Evolutionary conservation across 2,888 invertebrate species (phyloP), one percentile per base, ranked within the genome.

Genomic region (Dendrolimus pini): DNA sequence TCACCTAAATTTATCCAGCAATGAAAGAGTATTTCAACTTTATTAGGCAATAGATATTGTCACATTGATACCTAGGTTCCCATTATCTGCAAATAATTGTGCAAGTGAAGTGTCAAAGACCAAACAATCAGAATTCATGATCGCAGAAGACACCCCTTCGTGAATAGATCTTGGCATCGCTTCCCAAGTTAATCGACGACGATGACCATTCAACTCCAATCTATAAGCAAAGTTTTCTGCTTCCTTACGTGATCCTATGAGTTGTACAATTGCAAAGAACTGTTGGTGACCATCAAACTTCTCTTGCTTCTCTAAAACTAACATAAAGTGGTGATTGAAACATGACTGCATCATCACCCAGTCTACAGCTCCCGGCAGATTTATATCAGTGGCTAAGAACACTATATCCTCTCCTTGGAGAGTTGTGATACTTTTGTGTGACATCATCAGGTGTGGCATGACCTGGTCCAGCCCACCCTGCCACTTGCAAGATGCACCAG

Each of bases 301-400:
- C 77, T 98, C 98, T 87, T 98, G 98, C 82, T 99, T 99, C 82
- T 99, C 99, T 56, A 99, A 93, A 52, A 99, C 99, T 67, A 99
- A 93, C 99, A 99, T 99, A 79, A 99, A 99, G 85, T 99, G 98
- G 80, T 98, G 98, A 59, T 98, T 98, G 83, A 99, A 99, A 86
- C 99, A 99, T 41, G 98, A 98, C 89, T 99, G 99, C 99, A 99
- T 99, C 99, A 99, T 99, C 6, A 98, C 98, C 99, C 99, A 99
- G 85, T 99, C 99, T 9, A 99, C 99, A 47, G 99, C 99, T 60
- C 99, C 99, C 8, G 99, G 99, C 66, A 99, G 93, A 91, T 99
- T 99, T 62, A 99, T 99, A 85, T 99, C 99, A 53, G 99, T 99
- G 1, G 99, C 99, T 71, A 99, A 91, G 87, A 99, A 99, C 57